A percentile compares a stretch with the other conserved stretches of the same genome.
Evolutionary conservation across 1,140 invertebrate genomes (phyloP).

Genomic region (Harlomillsia oculata): DNA sequence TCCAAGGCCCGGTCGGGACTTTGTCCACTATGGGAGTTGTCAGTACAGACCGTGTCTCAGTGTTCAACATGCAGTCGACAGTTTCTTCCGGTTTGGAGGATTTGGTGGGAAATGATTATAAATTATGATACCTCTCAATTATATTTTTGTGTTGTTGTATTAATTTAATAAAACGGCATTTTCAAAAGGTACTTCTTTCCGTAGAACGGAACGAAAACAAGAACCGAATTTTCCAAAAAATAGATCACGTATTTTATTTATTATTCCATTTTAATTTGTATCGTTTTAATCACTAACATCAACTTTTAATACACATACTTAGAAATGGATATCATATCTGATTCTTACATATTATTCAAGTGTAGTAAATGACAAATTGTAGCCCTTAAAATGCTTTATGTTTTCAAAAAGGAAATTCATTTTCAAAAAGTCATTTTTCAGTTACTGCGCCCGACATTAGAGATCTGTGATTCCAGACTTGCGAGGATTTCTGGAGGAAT

Average conservation of each 20-base stretch:
- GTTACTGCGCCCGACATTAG: conserved; percentile 17
- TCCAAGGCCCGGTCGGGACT: conserved; percentile 1
- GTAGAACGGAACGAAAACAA: no score
- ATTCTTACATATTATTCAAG: no score
- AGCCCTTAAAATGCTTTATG: no score
- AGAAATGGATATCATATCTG: no score
- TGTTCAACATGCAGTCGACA: conserved; percentile 6
- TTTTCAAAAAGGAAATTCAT: neutral
- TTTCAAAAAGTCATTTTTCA: neutral
- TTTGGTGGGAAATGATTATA: neutral
- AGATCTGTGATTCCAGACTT: conserved; percentile 22
- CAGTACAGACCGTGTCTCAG: conserved; percentile 6
- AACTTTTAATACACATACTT: no score
- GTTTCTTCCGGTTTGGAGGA: conserved; percentile 7
- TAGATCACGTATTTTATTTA: no score
- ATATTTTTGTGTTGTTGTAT: neutral
- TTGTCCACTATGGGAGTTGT: conserved; percentile 4
- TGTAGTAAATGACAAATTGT: no score
- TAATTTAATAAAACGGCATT: no score
- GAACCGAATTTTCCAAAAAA: no score
- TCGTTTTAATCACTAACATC: no score
- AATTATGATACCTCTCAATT: neutral
- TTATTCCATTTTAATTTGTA: no score
- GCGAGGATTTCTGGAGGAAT: conserved; percentile 19
- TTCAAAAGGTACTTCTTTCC: no score